Percentiles rank a stretch among this genome's conserved stretches.
phyloP scores from a whole-genome alignment of 2,888 invertebrate species.

The Drosophila eohydei region DNA sequence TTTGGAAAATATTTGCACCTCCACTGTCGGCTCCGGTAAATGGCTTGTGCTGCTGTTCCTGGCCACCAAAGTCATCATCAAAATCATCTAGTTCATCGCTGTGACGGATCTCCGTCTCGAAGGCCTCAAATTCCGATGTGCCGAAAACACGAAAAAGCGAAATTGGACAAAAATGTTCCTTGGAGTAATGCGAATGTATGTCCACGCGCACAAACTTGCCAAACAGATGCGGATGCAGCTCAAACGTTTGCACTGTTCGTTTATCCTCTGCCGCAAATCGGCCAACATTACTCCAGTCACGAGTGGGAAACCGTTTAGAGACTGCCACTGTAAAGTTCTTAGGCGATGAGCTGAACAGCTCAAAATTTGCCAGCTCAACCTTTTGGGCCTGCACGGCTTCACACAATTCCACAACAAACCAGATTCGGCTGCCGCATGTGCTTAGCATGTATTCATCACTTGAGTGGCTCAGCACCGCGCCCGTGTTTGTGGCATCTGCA shows the following conservation, averaged over 20 bases:
- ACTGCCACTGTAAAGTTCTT: conserved; percentile 95
- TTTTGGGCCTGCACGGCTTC: conserved; percentile 98
- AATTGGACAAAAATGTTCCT: conserved; percentile 98
- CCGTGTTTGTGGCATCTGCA: conserved; percentile 94
- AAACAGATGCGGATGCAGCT: conserved; percentile 91
- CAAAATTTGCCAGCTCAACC: conserved; percentile 98
- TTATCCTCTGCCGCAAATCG: conserved; percentile 95
- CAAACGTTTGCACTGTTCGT: conserved; percentile 94
- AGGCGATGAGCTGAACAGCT: conserved; percentile 98
- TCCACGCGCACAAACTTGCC: conserved; percentile 96
- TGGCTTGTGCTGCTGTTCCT: conserved; percentile 52
- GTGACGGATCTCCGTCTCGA: conserved; percentile 92
- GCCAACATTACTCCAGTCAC: conserved; percentile 96
- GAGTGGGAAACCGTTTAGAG: conserved; percentile 94
- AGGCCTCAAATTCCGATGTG: conserved; percentile 95
- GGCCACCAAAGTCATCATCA: conserved; percentile 86
- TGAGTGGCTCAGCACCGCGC: conserved; percentile 94
- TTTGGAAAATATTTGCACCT: conserved; percentile 91
- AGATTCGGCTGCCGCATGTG: conserved; percentile 95
- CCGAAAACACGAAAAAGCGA: conserved; percentile 98
- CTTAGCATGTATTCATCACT: conserved; percentile 99
- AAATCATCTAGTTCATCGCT: conserved; percentile 89
- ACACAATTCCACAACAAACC: conserved; percentile 99
- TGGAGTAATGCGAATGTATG: conserved; percentile 96
- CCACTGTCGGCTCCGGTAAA: conserved; percentile 85